These are phyloP conservation scores for Acanthiza pusilla DNA, from an alignment of 2,797 vertebrate genomes.

Conservation along the genomic window DNA sequence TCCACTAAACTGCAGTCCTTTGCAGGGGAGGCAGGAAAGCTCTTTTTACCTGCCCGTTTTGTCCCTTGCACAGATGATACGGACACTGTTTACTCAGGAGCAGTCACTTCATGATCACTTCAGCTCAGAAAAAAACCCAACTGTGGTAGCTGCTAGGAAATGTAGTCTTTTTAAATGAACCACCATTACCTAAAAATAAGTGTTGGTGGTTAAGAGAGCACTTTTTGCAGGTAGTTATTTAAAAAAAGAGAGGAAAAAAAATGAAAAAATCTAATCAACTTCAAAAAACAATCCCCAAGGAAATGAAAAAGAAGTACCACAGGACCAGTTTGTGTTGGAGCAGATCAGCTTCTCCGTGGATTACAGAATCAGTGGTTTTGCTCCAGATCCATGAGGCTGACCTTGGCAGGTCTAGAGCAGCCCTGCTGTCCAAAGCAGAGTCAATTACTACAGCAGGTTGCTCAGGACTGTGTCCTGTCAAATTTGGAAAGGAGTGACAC, in stretches of 20 bases:
- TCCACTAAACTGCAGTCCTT: background rate
- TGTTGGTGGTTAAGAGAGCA: background rate
- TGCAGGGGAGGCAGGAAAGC: background rate
- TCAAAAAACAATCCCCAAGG: background rate
- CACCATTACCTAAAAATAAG: background rate
- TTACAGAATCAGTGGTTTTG: background rate
- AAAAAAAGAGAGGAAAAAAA: background rate
- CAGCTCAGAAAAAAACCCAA: background rate
- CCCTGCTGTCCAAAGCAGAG: background rate
- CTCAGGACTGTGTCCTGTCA: background rate
- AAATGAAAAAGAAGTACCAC: background rate
- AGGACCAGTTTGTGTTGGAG: background rate
- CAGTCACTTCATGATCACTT: background rate
- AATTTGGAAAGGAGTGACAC: background rate
- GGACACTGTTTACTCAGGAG: background rate
- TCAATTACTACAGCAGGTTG: background rate
- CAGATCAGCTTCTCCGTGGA: background rate
- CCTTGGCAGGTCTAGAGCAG: background rate
- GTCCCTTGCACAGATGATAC: background rate
- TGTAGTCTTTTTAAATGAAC: background rate
- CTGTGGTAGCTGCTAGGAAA: background rate
- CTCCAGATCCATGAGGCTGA: background rate
- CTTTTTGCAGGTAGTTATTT: background rate
- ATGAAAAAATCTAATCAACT: background rate
- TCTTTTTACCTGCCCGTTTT: background rate